These are phyloP conservation scores for Prosapia bicincta DNA, from an alignment of 2,888 invertebrate species.

Conservation along the genomic window DNA sequence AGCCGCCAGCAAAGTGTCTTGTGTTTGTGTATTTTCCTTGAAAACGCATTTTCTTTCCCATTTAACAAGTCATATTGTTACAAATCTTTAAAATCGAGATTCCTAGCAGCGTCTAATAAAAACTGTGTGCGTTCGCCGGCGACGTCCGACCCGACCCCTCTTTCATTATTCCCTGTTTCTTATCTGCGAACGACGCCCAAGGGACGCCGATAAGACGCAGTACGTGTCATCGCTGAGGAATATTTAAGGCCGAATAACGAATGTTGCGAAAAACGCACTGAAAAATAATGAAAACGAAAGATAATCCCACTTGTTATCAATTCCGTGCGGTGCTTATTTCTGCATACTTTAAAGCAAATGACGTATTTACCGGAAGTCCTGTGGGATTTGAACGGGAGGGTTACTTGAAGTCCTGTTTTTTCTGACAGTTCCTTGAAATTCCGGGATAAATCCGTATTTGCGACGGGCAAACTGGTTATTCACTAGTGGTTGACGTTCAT, in stretches of 20 bases:
- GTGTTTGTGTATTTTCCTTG: too few species aligned
- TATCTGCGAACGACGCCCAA: background rate
- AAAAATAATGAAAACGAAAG: background rate
- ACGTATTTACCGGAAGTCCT: background rate
- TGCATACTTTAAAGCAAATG: background rate
- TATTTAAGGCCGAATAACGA: background rate
- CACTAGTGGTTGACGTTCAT: too few species aligned
- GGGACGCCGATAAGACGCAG: background rate
- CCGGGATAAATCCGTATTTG: too few species aligned
- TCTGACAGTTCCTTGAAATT: too few species aligned
- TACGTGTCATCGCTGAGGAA: background rate
- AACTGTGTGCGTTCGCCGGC: too few species aligned
- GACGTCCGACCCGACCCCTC: background rate
- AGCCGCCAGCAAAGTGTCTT: too few species aligned
- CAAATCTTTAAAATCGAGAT: too few species aligned
- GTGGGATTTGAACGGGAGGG: background rate
- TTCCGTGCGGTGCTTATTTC: background rate
- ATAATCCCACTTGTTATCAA: background rate
- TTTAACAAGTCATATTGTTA: too few species aligned
- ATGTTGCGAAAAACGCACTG: background rate
- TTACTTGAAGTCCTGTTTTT: background rate
- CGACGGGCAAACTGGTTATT: too few species aligned
- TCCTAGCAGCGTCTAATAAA: too few species aligned
- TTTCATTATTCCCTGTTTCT: background rate
- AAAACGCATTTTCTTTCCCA: too few species aligned